Percentiles rank a stretch among this genome's conserved stretches.
Conservation (phyloP, 2,113 vertebrate species). For the Guaruba guarouba region DNA sequence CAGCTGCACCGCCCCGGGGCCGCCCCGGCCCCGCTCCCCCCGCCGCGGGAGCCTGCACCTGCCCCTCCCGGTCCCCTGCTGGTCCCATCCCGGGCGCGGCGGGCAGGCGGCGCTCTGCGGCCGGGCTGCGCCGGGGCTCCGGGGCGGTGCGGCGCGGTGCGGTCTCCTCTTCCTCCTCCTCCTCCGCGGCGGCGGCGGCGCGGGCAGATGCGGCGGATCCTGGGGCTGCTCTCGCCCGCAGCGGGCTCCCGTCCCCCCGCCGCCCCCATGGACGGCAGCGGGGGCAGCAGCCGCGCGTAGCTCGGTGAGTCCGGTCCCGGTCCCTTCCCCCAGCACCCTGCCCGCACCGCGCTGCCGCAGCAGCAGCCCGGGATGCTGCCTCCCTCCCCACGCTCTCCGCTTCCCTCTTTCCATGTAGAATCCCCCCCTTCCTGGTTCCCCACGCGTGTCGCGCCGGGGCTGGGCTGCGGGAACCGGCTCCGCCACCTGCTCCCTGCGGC, state of each 20-base stretch:
- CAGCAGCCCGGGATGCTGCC: background rate
- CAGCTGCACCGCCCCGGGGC: no score
- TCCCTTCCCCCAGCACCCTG: background rate
- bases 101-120: constrained; percentile 50
- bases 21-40: background rate
- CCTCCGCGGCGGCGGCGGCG: background rate
- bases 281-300: constrained; percentile 20
- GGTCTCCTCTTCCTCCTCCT: background rate
- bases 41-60: background rate
- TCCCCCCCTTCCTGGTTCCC: background rate
- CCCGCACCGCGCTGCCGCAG: background rate
- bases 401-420: background rate
- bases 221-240: background rate
- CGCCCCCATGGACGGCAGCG: constrained; percentile 34
- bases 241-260: constrained; percentile 35
- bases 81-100: background rate
- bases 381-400: background rate
- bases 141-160: background rate
- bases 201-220: constrained; percentile 14
- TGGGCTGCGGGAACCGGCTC: background rate
- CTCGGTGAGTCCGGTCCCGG: background rate
- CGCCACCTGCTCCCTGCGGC: background rate
- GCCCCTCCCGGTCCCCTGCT: background rate
- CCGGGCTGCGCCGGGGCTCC: background rate
- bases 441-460: background rate